A percentile compares a stretch with the other conserved stretches of the same genome.
These are phyloP conservation scores for Antheraea pernyi DNA, from an alignment of 1,140 invertebrate species.

Conservation along the genomic window DNA sequence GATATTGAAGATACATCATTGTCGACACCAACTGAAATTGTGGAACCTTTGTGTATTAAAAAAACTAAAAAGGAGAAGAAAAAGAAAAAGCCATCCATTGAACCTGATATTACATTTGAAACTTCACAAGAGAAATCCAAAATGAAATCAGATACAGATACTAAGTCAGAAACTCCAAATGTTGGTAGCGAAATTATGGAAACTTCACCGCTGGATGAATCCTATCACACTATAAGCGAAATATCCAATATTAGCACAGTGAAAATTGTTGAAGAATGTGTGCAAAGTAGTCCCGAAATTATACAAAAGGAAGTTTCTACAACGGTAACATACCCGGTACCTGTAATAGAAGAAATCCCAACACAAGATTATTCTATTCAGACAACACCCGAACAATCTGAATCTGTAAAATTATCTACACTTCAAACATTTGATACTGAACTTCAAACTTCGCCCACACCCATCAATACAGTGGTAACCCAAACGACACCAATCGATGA, in stretches of 20 bases:
- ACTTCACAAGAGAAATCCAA: conserved; percentile 32
- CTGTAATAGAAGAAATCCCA: conserved; percentile 79
- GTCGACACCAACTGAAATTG: conserved; percentile 44
- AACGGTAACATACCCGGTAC: conserved; percentile 80
- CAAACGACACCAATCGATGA: conserved; percentile 78
- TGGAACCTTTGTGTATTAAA: conserved; percentile 37
- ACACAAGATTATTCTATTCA: conserved; percentile 80
- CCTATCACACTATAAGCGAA: conserved; percentile 80
- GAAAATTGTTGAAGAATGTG: conserved; percentile 83
- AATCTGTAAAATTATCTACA: conserved; percentile 52
- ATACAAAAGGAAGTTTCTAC: conserved; percentile 61
- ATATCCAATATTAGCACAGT: conserved; percentile 79
- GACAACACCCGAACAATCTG: conserved; percentile 80
- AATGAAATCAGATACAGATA: conserved; percentile 32
- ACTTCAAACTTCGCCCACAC: conserved; percentile 79
- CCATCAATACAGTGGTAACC: conserved; percentile 70
- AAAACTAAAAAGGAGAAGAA: conserved; percentile 51
- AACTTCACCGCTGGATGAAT: conserved; percentile 72
- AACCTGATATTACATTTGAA: conserved; percentile 19
- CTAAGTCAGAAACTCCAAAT: conserved; percentile 40
- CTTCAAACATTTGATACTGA: conserved; percentile 76
- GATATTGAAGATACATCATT: conserved; percentile 50
- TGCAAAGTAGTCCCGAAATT: conserved; percentile 71
- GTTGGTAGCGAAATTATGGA: conserved; percentile 57
- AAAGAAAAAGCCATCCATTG: conserved; percentile 42